Evolutionary conservation across 2,113 vertebrate genomes (phyloP), one percentile per base, ranked within the genome.

Genomic region (Oryzias melastigma): DNA sequence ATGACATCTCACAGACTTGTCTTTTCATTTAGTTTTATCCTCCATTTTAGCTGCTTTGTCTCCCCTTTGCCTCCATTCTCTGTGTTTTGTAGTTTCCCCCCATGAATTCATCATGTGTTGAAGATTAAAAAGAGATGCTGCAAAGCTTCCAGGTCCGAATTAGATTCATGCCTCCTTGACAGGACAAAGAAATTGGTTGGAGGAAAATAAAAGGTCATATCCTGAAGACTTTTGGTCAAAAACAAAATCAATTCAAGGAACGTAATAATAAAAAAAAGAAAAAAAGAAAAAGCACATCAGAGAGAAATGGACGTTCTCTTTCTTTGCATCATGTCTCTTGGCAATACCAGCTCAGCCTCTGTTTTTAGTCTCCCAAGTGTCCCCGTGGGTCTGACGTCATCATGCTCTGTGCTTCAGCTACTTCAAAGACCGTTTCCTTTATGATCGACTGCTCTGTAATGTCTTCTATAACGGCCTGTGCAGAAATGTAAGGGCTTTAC

Each of bases 81-180:
- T 43, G 35, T 71, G 55, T 58, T 40, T 53, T 24, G 24, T 27
- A 58, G 24, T 47, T 51, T 50, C 52, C 14, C 17, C 58, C 25
- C 55, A 46, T 82, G 78, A 85, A 85, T 84, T 87, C 71, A 59
- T 81, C 71, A 71, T 87, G 72, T 77, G 76, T 54, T 65, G 64
- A 62, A 89, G 85, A 91, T 91, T 88, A 89, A 90, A 92, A 78
- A 67, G 80, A 77, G 58, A 68, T 52, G 52, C 75, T 41, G 69
- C 29, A 79, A 83, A 82, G 87, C 87, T 87, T 52, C 76, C 48
- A 64, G 69, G 73, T 81, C 80, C 76, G 87, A 91, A 91, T 91
- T 89, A 88, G 80, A 90, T 85, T 88, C 84, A 80, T 79, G 77
- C 87, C 87, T 87, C 80, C 81, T 87, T 88, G 76, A 90, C 79